These are phyloP conservation scores for Itoplectis maculator DNA, from an alignment of 2,888 invertebrate genomes.

Conservation along the genomic window DNA sequence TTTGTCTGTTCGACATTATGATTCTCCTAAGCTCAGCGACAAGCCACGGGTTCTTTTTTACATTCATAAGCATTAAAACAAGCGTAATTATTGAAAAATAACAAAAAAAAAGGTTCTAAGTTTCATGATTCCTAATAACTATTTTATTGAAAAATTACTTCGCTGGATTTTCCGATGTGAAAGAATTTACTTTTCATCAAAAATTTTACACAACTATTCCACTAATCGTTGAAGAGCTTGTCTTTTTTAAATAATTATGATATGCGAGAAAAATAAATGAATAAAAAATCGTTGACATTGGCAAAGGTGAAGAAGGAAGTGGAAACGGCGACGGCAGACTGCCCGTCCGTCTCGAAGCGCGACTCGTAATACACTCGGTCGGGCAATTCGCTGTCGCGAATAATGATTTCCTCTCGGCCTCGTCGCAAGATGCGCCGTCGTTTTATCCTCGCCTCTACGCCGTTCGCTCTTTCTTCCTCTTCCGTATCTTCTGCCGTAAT, in stretches of 20 bases:
- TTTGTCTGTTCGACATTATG: neutral
- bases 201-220: neutral
- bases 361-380: conserved; percentile 77
- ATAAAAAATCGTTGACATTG: neutral
- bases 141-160: too few species aligned
- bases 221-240: too few species aligned
- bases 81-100: neutral
- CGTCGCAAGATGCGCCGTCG: conserved; percentile 38
- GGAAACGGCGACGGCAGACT: conserved; percentile 50
- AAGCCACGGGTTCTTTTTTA: too few species aligned
- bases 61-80: neutral
- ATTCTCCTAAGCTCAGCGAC: neutral
- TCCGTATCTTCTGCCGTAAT: conserved; percentile 16
- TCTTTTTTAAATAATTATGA: neutral
- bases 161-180: neutral
- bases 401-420: conserved; percentile 76
- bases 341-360: conserved; percentile 78
- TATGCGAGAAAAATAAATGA: neutral
- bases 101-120: too few species aligned
- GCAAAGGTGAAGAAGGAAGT: conserved; percentile 30
- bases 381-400: conserved; percentile 78
- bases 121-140: too few species aligned
- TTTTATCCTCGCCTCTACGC: conserved; percentile 12
- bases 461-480: conserved; percentile 35
- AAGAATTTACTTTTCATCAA: neutral